Evolutionary conservation across 2,113 vertebrate species (phyloP).

Genomic region (Clarias gariepinus): DNA sequence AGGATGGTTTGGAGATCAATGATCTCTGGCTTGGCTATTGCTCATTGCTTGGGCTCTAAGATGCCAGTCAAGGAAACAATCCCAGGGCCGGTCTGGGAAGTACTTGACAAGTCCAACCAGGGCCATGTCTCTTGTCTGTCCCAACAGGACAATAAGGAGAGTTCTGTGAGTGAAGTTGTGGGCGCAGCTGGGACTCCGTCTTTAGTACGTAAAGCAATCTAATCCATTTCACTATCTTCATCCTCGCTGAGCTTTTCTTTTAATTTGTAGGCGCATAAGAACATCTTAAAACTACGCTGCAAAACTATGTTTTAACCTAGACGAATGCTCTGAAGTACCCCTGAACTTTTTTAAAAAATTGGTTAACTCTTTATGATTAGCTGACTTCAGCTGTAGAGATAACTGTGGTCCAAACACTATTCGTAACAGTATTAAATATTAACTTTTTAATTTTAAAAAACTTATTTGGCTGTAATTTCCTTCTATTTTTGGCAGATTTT

Average conservation of each 20-base stretch:
- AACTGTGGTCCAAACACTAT: background rate
- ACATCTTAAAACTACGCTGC: conserved; percentile 43
- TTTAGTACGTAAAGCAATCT: conserved; percentile 74
- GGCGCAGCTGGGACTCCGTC: conserved; percentile 67
- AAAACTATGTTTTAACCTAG: conserved; percentile 60
- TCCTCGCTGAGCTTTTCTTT: conserved; percentile 40
- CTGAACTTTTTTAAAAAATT: conserved; percentile 11
- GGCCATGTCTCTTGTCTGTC: conserved; percentile 73
- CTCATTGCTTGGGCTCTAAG: background rate
- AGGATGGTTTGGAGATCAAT: conserved; percentile 4
- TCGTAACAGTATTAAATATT: background rate
- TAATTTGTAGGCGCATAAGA: conserved; percentile 21
- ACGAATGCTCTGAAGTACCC: conserved; percentile 23
- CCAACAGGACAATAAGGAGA: conserved; percentile 77
- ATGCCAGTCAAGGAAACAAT: conserved; percentile 48
- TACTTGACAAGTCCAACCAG: conserved; percentile 57
- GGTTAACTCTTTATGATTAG: background rate
- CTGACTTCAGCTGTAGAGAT: background rate
- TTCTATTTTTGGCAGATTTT: background rate
- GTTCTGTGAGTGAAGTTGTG: conserved; percentile 71
- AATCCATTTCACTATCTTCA: conserved; percentile 58
- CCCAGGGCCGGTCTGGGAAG: conserved; percentile 6
- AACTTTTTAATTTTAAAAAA: background rate
- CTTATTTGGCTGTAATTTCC: background rate
- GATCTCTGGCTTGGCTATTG: background rate